phyloP scores from a whole-genome alignment of 2,113 vertebrate species.

The Aptenodytes patagonicus region DNA sequence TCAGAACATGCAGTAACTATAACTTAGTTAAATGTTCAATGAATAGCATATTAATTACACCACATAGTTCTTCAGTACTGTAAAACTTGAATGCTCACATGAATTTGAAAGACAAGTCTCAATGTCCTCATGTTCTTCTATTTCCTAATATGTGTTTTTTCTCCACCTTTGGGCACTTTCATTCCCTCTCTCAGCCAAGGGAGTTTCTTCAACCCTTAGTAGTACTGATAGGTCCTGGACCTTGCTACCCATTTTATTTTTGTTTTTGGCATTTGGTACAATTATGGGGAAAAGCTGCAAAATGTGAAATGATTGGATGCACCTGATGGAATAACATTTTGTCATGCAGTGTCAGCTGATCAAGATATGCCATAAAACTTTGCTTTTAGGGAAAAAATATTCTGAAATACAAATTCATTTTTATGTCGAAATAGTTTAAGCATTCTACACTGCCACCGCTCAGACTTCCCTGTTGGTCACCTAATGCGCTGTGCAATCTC shows the following conservation, averaged over 20 bases:
- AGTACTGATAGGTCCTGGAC: background rate
- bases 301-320: background rate
- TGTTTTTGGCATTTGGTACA: background rate
- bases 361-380: background rate
- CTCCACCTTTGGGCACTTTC: background rate
- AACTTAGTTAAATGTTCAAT: background rate
- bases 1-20: background rate
- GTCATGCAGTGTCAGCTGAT: background rate
- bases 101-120: background rate
- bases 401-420: background rate
- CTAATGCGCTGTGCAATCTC: rapidly evolving
- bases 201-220: background rate
- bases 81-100: background rate
- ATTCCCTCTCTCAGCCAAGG: background rate
- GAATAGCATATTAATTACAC: background rate
- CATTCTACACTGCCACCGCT: background rate
- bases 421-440: background rate
- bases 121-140: background rate
- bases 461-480: background rate
- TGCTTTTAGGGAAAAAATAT: background rate
- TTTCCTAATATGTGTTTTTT: background rate
- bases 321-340: background rate
- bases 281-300: background rate
- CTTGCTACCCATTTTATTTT: background rate
- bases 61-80: background rate